A percentile compares a stretch with the other conserved stretches of the same genome.
Conservation (phyloP, 2,113 vertebrate species). For the Parotia lawesii region DNA sequence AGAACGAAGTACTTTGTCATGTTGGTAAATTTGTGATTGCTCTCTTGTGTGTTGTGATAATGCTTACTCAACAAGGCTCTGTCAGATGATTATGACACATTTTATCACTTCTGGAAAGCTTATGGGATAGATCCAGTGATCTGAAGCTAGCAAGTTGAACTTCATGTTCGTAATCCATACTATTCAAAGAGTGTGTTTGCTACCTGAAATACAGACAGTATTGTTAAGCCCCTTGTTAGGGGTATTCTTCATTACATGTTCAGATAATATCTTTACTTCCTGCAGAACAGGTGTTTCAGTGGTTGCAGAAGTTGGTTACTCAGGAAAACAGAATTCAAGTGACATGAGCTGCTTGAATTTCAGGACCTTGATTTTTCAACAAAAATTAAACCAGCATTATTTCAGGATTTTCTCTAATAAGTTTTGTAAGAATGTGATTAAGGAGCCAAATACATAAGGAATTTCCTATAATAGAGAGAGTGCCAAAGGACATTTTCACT, state of each 20-base stretch:
- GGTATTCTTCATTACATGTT: neutral
- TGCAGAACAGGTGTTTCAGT: neutral
- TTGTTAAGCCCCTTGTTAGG: neutral
- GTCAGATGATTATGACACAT: neutral
- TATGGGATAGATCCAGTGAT: neutral
- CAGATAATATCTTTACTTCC: neutral
- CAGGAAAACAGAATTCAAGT: neutral
- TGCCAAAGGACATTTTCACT: neutral
- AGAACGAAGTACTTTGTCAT: neutral
- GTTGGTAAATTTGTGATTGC: neutral
- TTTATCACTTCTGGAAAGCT: neutral
- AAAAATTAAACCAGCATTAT: neutral
- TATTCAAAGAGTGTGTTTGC: neutral
- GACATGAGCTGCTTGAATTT: neutral
- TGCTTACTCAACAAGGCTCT: neutral
- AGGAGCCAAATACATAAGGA: neutral
- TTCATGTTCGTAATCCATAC: neutral
- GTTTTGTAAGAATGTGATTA: neutral
- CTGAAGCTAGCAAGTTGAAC: neutral
- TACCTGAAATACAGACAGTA: neutral
- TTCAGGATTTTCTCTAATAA: neutral
- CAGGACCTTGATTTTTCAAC: neutral
- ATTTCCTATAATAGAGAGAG: neutral
- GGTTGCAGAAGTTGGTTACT: neutral
- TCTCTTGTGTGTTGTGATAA: neutral